Evolutionary conservation across 2,797 vertebrate genomes (phyloP), one percentile per base, ranked within the genome.

Genomic region (Gadopsis bispinosus): DNA sequence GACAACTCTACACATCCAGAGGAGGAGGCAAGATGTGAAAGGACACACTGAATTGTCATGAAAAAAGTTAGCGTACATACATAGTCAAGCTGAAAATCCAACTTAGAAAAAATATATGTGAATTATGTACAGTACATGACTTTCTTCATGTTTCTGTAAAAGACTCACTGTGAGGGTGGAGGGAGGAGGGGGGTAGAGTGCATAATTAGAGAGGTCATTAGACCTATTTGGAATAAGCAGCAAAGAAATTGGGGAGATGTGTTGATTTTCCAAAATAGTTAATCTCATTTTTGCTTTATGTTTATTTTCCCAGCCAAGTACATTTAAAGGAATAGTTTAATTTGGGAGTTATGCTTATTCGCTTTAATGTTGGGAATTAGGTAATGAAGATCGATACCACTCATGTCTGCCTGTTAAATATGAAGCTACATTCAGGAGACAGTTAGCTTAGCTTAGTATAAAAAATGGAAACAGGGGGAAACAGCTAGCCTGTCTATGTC

Each of bases 81-180:
- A 73, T 62, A 79, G 56, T 75, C 62, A 64, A 79, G 84, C 77
- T 77, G 77, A 83, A 88, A 89, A 87, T 80, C 62, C 75, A 88
- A 77, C 73, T 77, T 77, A 60, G 39, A 73, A 58, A 70, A 87
- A 76, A 87, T 84, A 81, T 73, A 86, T 86, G 81, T 83, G 75
- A 77, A 89, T 87, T 83, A 86, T 60, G 71, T 60, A 86, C 75
- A 74, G 61, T 71, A 63, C 77, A 74, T 87, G 76, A 76, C 58
- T 77, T 48, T 47, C 41, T 29, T 5, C 55, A 37, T 5, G 8
- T 50, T 62, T 47, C 14, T 76, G 75, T 55, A 39, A 65, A 74
- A 64, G 65, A 79, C 37, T 72, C 59, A 63, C 70, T 77, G 53
- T 75, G 77, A 81, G 35, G 12, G 41, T 75, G 22, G 67, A 58